Base-by-base conservation (phyloP, 2,888 invertebrate species). In the Thecophora atra region DNA sequence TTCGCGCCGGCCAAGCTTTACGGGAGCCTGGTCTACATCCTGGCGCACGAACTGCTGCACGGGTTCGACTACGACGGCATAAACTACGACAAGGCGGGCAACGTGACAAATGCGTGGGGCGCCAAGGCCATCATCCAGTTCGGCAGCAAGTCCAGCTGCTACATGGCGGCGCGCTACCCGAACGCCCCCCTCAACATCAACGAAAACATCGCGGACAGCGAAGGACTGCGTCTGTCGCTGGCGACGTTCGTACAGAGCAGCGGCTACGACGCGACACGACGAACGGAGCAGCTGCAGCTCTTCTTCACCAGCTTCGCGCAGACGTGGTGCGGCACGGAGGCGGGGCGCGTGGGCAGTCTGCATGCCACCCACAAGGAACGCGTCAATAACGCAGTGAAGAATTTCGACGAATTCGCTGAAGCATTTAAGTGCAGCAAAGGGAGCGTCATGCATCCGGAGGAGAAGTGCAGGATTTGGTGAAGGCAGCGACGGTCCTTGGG, bases 21-120 rank as follows among this genome's bases (percentile, higher is more conserved):
- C 56, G 84, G 82, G 47, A 77, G 82, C 0, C 47, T 85, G 24
- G 83, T 80, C 13, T 83, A 81, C 15, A 82, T 85, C 3, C 71
- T 85, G 19, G 83, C 80, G 1, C 85, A 85, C 72, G 84, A 85
- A 74, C 74, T 85, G 52, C 58, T 84, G 54, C 84, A 85, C 62
- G 84, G 82, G 56, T 83, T 85, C 60, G 84, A 85, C 72, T 85
- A 83, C 58, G 84, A 85, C 67, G 84, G 85, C 42, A 77, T 84
- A 11, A 82, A 83, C 69, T 85, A 85, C 58, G 85, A 85, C 68
- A 79, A 80, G 3, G 24, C 64, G 1, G 85, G 84, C 0, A 81
- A 78, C 52, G 71, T 80, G 26, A 73, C 75, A 21, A 76, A 72
- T 2, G 77, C 76, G 17, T 84, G 84, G 84, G 78, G 81, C 0